Percentiles rank a stretch among this genome's conserved stretches.
Evolutionary conservation across 2,113 vertebrate genomes (phyloP).

Genomic region (Poecilia latipinna): DNA sequence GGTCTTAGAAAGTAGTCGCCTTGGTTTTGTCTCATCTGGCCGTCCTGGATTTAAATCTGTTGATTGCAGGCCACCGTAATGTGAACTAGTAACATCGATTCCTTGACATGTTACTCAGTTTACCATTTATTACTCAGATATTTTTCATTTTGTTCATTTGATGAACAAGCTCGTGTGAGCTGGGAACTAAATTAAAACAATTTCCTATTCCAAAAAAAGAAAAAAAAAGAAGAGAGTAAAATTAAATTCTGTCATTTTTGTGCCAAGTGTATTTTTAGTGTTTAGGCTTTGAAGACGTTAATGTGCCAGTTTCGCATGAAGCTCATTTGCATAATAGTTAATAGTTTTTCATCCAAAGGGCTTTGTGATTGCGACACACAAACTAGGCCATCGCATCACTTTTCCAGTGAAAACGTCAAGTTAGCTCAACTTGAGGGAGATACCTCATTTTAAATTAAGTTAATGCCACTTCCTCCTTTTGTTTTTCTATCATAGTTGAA

Average conservation of each 20-base stretch:
- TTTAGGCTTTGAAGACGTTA: not conserved
- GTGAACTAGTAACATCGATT: not conserved
- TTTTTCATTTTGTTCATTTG: not conserved
- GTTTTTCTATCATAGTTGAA: slow-evolving; percentile 1
- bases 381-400: not conserved
- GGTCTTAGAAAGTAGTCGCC: not conserved
- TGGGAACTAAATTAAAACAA: not conserved
- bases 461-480: slow-evolving; percentile 8
- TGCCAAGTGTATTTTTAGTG: no score
- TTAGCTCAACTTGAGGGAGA: not conserved
- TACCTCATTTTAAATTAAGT: not conserved
- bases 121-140: not conserved
- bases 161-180: no score
- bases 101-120: not conserved
- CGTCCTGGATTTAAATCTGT: not conserved
- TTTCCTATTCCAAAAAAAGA: not conserved
- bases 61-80: not conserved
- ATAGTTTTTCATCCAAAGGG: not conserved
- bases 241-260: not conserved
- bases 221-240: not conserved
- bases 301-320: not conserved
- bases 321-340: not conserved
- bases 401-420: not conserved
- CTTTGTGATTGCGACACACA: not conserved
- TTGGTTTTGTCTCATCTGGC: not conserved